phyloP scores from a whole-genome alignment of 64 coral and sea anemone genomes.

The Pachyseris speciosa region DNA sequence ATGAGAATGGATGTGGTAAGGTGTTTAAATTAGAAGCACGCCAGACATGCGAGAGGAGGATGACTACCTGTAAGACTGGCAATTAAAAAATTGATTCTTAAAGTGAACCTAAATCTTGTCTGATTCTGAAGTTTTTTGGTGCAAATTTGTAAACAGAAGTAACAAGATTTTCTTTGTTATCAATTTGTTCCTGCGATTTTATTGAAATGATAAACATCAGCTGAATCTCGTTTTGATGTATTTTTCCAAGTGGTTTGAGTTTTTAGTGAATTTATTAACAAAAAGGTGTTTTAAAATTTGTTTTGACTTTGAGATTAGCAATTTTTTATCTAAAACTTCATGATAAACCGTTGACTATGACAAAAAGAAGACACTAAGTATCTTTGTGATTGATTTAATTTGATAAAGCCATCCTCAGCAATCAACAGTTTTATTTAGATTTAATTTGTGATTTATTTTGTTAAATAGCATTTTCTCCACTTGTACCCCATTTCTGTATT shows the following conservation, averaged over 20 bases:
- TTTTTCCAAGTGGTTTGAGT: no score
- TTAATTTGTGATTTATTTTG: no score
- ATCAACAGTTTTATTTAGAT: background rate
- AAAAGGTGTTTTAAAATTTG: no score
- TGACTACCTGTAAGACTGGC: background rate
- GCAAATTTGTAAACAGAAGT: no score
- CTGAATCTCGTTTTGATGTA: no score
- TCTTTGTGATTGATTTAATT: background rate
- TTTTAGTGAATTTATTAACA: no score
- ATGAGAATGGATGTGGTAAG: conserved; percentile 86
- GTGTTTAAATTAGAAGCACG: background rate
- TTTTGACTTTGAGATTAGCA: no score
- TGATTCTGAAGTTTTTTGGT: background rate
- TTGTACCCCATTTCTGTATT: background rate
- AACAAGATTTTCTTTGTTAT: no score
- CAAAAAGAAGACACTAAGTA: background rate
- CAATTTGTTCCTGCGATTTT: no score
- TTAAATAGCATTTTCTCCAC: background rate
- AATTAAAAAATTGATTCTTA: background rate
- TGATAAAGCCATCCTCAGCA: background rate
- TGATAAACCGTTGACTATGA: background rate
- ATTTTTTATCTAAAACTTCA: no score
- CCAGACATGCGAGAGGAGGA: conserved; percentile 36
- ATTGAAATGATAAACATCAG: no score
- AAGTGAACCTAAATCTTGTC: background rate